Base-by-base conservation (phyloP, 1,140 invertebrate genomes). In the Ylistrum balloti region DNA sequence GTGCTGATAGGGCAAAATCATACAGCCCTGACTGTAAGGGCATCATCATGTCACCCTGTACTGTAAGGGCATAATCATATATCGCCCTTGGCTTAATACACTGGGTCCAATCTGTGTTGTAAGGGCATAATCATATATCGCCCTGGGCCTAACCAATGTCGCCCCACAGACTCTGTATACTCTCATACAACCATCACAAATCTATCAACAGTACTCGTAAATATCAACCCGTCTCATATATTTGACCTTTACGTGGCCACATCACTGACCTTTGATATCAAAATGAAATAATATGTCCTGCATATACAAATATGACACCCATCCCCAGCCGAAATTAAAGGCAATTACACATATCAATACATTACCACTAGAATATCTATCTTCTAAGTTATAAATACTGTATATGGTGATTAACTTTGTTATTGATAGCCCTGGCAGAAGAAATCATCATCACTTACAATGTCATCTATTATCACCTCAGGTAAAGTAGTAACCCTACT, bases 91-190 rank as follows among this genome's bases (percentile, higher is more conserved):
- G 22, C 56, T 0, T 38, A 38, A 38, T 38, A 38, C 22, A 74
- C 22, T 74, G 56, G 22, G 56, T 74, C n/a, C 87, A 90, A 88
- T 92, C 91, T 91, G 91, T 92, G 91, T 92, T 92, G 91, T 91
- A 91, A 91, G 88, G 90, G 90, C 45, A 90, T 91, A 92, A 89
- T 90, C 90, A 92, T 88, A 91, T 91, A 45, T 90, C 89, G 90
- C 90, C 56, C 93, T 93, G 94, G 94, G 94, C 94, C 91, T 94
- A 94, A 94, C 94, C 89, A 94, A 94, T 94, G 92, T 92, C 94
- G 93, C 94, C 94, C 94, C 94, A 94, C 93, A 92, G 93, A 91
- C 86, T 28, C 48, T 34, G 35, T 35, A 41, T 41, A 34, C 90
- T 90, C 87, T 33, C 33, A 88, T 86, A 87, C 45, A 38, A 48